Evolutionary conservation across 2,888 invertebrate species (phyloP), one percentile per base, ranked within the genome.

Genomic region (Hetaerina titia): DNA sequence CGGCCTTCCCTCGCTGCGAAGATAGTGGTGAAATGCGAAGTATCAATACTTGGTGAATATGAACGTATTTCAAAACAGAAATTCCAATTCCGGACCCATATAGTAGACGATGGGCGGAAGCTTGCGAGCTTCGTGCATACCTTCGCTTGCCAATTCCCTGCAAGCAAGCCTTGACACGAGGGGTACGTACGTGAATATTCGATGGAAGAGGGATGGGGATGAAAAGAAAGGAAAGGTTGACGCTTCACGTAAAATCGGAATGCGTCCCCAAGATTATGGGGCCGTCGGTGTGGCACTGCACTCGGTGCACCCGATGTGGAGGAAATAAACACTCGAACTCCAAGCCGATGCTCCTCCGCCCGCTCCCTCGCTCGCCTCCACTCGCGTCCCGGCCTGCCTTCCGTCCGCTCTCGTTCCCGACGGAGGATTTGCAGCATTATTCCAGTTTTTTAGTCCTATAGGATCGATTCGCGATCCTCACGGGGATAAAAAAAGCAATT

Each of bases 211-310:
- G 60, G 60, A 60, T 2, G 31, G 11, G 31, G 31, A 31, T 22
- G 17, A 45, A 45, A 45, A 22, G 81, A 11, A 31, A n/a, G 31
- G 31, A 81, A 31, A 31, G 81, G 11, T 81, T 31, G 31, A 81
- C 81, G 25, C 31, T 81, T 31, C 31, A 31, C 81, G 81, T 81
- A 81, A 81, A 81, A 81, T 31, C 31, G 81, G 81, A 81, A 81
- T 81, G 81, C 22, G 81, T 15, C 13, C 81, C 31, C 81, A 31
- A 81, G 25, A 31, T 81, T 31, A 81, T n/a, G 31, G 31, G 81
- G 7, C 31, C 81, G 31, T 81, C 17, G 13, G 60, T 60, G 60
- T 15, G 60, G 60, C 60, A 60, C 17, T 17, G 60, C 60, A 60
- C 17, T 11, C 69, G 22, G 69, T 69, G 69, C 19, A 9, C 81